Evolutionary conservation across 2,888 invertebrate genomes (phyloP).

Genomic region (Morpho achilles): DNA sequence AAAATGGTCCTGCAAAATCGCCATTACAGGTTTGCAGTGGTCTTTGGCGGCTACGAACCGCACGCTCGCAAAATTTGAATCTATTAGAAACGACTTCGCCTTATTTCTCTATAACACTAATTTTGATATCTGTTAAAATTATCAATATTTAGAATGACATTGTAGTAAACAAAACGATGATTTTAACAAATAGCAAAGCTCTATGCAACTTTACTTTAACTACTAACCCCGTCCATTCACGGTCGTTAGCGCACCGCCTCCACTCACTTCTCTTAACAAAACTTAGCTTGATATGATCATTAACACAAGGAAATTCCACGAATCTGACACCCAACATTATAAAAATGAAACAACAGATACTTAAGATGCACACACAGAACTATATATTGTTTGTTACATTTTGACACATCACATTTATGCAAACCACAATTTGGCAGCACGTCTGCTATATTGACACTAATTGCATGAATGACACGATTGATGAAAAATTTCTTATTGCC

Average conservation of each 20-base stretch:
- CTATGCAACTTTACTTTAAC: slow-evolving; percentile 65
- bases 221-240: slow-evolving; percentile 64
- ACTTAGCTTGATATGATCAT: slow-evolving; percentile 60
- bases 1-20: slow-evolving; percentile 99
- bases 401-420: slow-evolving; percentile 21
- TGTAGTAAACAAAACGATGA: slow-evolving; percentile 9
- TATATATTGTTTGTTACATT: slow-evolving; percentile 19
- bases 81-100: slow-evolving; percentile 77
- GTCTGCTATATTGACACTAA: slow-evolving; percentile 56
- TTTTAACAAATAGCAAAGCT: slow-evolving; percentile 60
- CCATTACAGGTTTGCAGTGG: slow-evolving; percentile 95
- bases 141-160: neutral
- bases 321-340: slow-evolving; percentile 55
- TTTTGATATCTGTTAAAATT: slow-evolving; percentile 64
- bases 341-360: slow-evolving; percentile 18
- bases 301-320: slow-evolving; percentile 73
- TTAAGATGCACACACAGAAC: slow-evolving; percentile 17
- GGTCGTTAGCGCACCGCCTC: slow-evolving; percentile 73
- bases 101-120: slow-evolving; percentile 55
- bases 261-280: slow-evolving; percentile 59
- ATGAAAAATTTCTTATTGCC: slow-evolving; percentile 28
- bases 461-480: slow-evolving; percentile 60
- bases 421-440: slow-evolving; percentile 42
- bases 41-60: slow-evolving; percentile 76
- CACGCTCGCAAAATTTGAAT: slow-evolving; percentile 75